These are phyloP conservation scores for Hemiscyllium ocellatum DNA, from an alignment of 2,113 vertebrate species.

Conservation along the genomic window DNA sequence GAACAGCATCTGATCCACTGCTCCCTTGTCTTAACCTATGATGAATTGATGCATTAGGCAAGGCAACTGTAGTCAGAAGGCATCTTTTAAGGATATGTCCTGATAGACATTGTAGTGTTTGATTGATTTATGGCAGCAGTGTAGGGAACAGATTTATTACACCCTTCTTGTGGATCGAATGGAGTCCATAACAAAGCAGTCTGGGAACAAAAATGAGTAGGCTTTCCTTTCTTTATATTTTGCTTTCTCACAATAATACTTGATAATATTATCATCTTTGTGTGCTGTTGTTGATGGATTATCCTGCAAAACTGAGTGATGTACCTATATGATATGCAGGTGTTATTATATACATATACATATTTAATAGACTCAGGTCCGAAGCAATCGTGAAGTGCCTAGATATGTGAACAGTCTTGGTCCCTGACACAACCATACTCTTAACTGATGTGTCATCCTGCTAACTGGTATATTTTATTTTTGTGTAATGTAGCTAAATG, in stretches of 20 bases:
- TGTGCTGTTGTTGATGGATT: background rate
- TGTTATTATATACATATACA: too few relatives aligned
- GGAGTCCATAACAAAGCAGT: background rate
- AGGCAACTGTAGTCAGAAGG: background rate
- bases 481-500: background rate
- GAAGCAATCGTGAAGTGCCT: background rate
- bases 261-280: background rate
- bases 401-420: background rate
- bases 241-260: background rate
- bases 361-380: background rate
- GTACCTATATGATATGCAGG: background rate
- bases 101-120: background rate
- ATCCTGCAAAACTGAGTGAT: background rate
- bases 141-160: background rate
- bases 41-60: background rate
- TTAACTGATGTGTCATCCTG: background rate
- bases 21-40: conserved; percentile 3
- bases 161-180: background rate
- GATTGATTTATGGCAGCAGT: background rate
- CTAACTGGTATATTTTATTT: background rate
- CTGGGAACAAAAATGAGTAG: background rate
- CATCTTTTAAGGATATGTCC: background rate
- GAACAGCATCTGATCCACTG: background rate
- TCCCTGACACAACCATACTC: background rate
- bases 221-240: background rate